Conservation (phyloP, 2,113 vertebrate species). For the Callocephalon fimbriatum region DNA sequence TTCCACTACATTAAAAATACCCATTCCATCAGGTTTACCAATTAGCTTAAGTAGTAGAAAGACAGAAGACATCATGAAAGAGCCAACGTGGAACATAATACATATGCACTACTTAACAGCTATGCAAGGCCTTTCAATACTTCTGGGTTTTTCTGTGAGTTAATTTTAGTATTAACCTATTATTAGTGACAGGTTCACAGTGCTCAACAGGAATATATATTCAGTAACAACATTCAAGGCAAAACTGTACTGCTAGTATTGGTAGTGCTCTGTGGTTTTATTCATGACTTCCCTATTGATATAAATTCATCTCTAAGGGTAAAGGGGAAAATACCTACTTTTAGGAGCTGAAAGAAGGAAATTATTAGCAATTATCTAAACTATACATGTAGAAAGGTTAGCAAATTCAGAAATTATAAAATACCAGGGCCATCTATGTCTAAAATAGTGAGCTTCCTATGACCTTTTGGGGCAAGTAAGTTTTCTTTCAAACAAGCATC, state of each 20-base stretch:
- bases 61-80: not conserved
- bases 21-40: not conserved
- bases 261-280: not conserved
- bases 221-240: not conserved
- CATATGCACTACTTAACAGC: not conserved
- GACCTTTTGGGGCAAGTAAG: slow-evolving; percentile 1
- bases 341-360: not conserved
- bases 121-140: not conserved
- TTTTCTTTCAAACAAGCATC: slow-evolving; percentile 34
- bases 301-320: slow-evolving; percentile 23
- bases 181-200: not conserved
- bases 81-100: not conserved
- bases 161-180: not conserved
- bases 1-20: not conserved
- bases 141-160: not conserved
- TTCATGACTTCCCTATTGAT: not conserved
- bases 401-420: not conserved
- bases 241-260: not conserved
- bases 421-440: not conserved
- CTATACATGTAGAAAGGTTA: not conserved
- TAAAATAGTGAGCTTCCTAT: slow-evolving; percentile 30
- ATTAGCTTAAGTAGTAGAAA: not conserved
- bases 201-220: not conserved
- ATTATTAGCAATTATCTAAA: slow-evolving; percentile 49
- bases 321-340: not conserved